Evolutionary conservation across 2,797 vertebrate species (phyloP), one percentile per base, ranked within the genome.

Genomic region (Erpetoichthys calabaricus): DNA sequence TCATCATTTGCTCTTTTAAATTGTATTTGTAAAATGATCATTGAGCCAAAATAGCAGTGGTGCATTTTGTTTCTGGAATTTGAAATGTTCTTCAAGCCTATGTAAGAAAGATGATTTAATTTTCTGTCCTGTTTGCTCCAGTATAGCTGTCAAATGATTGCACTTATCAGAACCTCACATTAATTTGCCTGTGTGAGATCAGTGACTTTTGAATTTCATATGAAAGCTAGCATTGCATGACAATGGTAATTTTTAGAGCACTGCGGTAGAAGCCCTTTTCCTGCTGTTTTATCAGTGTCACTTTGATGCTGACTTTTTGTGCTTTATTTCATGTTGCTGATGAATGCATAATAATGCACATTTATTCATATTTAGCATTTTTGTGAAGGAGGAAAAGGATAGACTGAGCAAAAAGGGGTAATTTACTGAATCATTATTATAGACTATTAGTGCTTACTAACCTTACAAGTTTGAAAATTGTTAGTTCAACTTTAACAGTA

Each of bases 201-300:
- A 83, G 74, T 83, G 81, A 83, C 76, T 82, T 80, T 73, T 83
- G 75, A 79, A 81, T 77, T 79, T 78, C 80, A 80, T 80, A 84
- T 79, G 80, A 85, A 80, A 84, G 82, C 80, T 80, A 85, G 80
- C 80, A 82, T 75, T 79, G 78, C 80, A 83, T 83, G 83, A 85
- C 81, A 85, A 84, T 81, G 83, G 81, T 82, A 84, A 85, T 85
- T 84, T 83, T 80, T 76, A 85, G 80, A 80, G 84, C 83, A 84
- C 84, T 84, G 82, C 72, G 79, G 78, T 73, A 75, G 82, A 77
- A 73, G 75, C 73, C 75, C 77, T 80, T 71, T 80, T 81, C 80
- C 84, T 78, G 77, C 75, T 83, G 80, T 83, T 80, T 84, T 72
- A 7, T 82, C 78, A 75, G 70, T 78, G 75, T 71, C 73, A 77